phyloP scores from a whole-genome alignment of 2,113 vertebrate genomes.

The Microcebus griseorufus region DNA sequence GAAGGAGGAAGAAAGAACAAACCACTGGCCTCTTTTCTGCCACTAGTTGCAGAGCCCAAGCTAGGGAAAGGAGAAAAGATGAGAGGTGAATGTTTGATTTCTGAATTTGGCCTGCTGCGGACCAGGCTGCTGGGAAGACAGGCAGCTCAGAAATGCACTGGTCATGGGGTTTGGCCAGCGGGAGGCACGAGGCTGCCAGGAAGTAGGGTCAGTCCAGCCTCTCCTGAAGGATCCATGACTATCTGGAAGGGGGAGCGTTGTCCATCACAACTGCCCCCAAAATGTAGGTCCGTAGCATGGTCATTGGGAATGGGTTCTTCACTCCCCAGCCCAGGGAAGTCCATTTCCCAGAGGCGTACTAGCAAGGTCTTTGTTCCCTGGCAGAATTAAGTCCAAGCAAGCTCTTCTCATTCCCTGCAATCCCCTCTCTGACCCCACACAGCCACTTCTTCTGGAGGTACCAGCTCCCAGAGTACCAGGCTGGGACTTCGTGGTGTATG shows the following conservation, averaged over 20 bases:
- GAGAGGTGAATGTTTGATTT: not conserved
- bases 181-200: not conserved
- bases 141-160: not conserved
- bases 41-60: not conserved
- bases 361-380: not conserved
- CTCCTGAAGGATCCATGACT: not conserved
- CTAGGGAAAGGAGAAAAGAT: not conserved
- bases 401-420: not conserved
- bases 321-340: not conserved
- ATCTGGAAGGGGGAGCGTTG: not conserved
- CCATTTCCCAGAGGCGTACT: not conserved
- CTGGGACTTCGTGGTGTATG: not conserved
- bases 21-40: not conserved
- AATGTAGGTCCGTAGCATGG: not conserved
- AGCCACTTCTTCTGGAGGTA: not conserved
- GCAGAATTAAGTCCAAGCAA: not conserved
- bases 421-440: not conserved
- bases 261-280: not conserved
- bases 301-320: not conserved
- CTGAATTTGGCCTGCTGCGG: not conserved
- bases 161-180: not conserved
- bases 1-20: not conserved
- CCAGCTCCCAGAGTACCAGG: not conserved
- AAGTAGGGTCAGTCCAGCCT: not conserved
- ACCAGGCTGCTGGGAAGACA: not conserved